Percentiles rank a stretch among this genome's conserved stretches.
phyloP scores from a whole-genome alignment of 1,140 invertebrate genomes.

The Hormaphis cornu region DNA sequence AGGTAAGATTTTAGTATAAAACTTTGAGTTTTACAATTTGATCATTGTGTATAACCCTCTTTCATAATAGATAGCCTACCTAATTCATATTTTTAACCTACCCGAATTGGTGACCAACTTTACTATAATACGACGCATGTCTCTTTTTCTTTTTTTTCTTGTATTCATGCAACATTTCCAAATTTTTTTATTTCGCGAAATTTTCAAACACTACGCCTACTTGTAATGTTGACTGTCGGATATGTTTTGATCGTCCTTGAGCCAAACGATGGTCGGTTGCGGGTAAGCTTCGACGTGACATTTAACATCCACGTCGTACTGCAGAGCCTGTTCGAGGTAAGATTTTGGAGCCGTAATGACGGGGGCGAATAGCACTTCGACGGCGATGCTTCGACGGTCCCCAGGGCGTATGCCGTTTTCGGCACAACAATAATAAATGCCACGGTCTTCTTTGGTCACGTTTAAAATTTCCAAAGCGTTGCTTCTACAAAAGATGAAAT shows the following conservation, averaged over 20 bases:
- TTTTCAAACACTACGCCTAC: too few species aligned
- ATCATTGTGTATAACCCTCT: too few species aligned
- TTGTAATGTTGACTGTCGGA: slow-evolving; percentile 82
- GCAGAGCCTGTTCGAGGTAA: slow-evolving; percentile 72
- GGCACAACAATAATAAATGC: slow-evolving; percentile 87
- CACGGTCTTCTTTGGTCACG: slow-evolving; percentile 75
- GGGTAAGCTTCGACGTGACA: slow-evolving; percentile 89
- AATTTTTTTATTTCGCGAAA: too few species aligned
- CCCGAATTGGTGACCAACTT: too few species aligned
- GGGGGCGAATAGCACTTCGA: slow-evolving; percentile 81
- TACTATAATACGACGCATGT: too few species aligned
- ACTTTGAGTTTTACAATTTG: too few species aligned
- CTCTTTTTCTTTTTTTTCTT: too few species aligned
- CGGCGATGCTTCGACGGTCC: slow-evolving; percentile 71
- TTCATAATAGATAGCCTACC: too few species aligned
- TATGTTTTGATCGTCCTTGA: slow-evolving; percentile 68
- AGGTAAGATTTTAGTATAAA: too few species aligned
- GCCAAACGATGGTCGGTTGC: slow-evolving; percentile 75
- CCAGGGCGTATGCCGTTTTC: slow-evolving; percentile 82
- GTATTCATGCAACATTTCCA: too few species aligned
- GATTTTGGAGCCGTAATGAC: slow-evolving; percentile 72
- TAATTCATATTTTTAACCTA: too few species aligned
- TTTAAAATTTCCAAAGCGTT: slow-evolving; percentile 70
- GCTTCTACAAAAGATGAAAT: slow-evolving; percentile 53
- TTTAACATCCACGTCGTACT: slow-evolving; percentile 86